These are phyloP conservation scores for Elgaria multicarinata DNA, from an alignment of 2,113 vertebrate species.

Conservation along the genomic window DNA sequence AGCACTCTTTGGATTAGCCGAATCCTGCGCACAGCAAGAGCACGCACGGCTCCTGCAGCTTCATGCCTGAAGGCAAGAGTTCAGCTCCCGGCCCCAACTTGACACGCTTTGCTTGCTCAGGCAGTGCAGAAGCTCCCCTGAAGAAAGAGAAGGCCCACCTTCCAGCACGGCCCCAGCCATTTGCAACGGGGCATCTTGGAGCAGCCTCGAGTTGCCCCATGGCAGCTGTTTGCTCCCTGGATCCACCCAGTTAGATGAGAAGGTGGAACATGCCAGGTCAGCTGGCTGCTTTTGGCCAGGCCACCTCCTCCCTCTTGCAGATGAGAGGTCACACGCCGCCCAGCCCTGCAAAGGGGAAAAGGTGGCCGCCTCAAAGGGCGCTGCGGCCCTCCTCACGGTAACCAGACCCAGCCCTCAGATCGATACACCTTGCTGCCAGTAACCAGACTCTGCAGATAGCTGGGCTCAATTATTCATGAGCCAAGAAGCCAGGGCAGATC, in stretches of 20 bases:
- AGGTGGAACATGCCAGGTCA: conserved; percentile 49
- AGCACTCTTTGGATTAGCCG: too few species aligned
- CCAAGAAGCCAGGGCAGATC: conserved; percentile 72
- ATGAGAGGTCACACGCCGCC: too few species aligned
- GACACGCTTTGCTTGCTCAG: neutral
- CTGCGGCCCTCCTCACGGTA: conserved; percentile 65
- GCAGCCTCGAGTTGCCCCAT: conserved; percentile 63
- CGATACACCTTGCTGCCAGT: conserved; percentile 60
- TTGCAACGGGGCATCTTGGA: conserved; percentile 51
- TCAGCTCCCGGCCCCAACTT: too few species aligned
- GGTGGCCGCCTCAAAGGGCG: conserved; percentile 31
- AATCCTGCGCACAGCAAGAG: too few species aligned
- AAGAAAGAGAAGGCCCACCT: too few species aligned
- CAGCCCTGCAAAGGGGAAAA: conserved; percentile 19
- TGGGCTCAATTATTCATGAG: conserved; percentile 82
- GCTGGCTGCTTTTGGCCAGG: conserved; percentile 58
- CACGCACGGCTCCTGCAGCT: too few species aligned
- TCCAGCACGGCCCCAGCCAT: too few species aligned
- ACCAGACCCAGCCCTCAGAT: conserved; percentile 60
- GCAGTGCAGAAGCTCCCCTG: neutral
- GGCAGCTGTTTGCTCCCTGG: conserved; percentile 42
- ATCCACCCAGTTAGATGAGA: conserved; percentile 50
- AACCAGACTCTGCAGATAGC: conserved; percentile 70
- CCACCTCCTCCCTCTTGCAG: conserved; percentile 51
- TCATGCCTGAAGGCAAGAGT: too few species aligned